These are phyloP conservation scores for Sylvilagus bachmani DNA, from an alignment of 2,113 vertebrate species.

Conservation along the genomic window DNA sequence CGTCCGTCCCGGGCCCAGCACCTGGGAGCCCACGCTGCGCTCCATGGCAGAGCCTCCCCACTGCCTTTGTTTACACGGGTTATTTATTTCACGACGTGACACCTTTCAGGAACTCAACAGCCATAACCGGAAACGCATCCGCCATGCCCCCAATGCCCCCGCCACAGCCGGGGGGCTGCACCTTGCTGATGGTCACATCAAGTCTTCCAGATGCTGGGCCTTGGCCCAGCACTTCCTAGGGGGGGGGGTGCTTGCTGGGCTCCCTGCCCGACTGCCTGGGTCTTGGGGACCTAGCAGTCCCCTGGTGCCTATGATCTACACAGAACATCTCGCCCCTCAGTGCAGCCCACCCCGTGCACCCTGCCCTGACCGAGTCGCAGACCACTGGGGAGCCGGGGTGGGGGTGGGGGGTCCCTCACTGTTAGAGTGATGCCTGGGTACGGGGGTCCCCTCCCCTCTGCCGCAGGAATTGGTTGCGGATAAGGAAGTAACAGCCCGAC, in stretches of 20 bases:
- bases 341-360: not conserved
- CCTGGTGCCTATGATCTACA: not conserved
- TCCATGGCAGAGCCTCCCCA: not conserved
- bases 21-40: not conserved
- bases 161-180: not conserved
- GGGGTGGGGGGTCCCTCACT: not conserved
- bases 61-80: slow-evolving; percentile 81
- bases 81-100: slow-evolving; percentile 82
- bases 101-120: slow-evolving; percentile 65
- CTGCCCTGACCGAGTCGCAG: not conserved
- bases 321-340: not conserved
- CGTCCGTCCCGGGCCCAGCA: not conserved
- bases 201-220: slow-evolving; percentile 55
- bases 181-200: not conserved
- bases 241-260: not conserved
- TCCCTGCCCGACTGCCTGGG: not conserved
- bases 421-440: slow-evolving; percentile 50
- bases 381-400: slow-evolving; percentile 39
- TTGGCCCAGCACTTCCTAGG: fast-evolving
- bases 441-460: not conserved
- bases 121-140: slow-evolving; percentile 42
- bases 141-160: fast-evolving
- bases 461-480: slow-evolving; percentile 33
- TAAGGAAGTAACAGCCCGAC: slow-evolving; percentile 10
- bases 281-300: not conserved